Conservation (phyloP, 2,888 invertebrate species). For the Hirtodrosophila histrioides region DNA sequence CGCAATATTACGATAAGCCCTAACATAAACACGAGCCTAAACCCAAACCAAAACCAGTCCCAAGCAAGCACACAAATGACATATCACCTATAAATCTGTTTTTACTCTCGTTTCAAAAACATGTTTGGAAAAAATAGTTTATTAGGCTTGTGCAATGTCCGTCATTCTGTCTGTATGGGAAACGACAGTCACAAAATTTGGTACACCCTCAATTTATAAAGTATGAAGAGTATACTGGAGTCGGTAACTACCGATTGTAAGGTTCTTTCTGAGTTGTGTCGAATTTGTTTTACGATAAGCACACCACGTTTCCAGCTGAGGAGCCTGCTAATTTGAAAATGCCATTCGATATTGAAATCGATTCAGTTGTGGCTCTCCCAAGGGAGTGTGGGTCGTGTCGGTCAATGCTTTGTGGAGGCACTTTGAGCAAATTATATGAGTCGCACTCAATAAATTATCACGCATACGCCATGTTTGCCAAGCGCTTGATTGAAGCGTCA, state of each 20-base stretch:
- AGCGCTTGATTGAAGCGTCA: constrained; percentile 72
- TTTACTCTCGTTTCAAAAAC: too few relatives aligned
- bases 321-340: constrained; percentile 28
- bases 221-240: too few relatives aligned
- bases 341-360: constrained; percentile 68
- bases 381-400: constrained; percentile 17
- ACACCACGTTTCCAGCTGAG: constrained; percentile 3
- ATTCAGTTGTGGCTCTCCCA: constrained; percentile 34
- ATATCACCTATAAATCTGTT: constrained; percentile 44
- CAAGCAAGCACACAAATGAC: constrained; percentile 38
- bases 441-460: constrained; percentile 77
- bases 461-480: constrained; percentile 72
- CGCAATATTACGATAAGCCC: constrained; percentile 5
- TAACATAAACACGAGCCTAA: constrained; percentile 3
- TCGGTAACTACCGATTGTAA: too few relatives aligned
- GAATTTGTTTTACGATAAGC: constrained; percentile 2
- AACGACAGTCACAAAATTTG: too few relatives aligned
- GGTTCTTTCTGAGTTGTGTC: too few relatives aligned
- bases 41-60: constrained; percentile 6
- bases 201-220: too few relatives aligned
- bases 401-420: constrained; percentile 31
- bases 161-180: too few relatives aligned
- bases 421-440: constrained; percentile 57
- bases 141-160: too few relatives aligned
- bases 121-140: too few relatives aligned